Conservation (phyloP, 1,140 invertebrate species). For the Caenorhabditis latens region DNA sequence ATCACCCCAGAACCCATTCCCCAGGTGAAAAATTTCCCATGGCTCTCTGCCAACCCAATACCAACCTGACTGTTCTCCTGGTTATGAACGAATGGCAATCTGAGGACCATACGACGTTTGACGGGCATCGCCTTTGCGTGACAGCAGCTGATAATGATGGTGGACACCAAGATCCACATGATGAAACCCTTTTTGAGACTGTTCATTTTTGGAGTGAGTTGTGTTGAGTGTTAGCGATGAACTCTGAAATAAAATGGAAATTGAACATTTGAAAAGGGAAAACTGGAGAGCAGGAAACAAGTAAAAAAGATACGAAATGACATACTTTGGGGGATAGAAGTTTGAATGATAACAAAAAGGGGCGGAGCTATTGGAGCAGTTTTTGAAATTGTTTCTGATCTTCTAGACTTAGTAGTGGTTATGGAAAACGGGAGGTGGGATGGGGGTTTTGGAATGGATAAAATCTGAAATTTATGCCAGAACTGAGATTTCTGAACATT, state of each 20-base stretch:
- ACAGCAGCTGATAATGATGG: conserved; percentile 19
- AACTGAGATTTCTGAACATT: too few relatives aligned
- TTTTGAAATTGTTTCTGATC: too few relatives aligned
- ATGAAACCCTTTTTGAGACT: conserved; percentile 54
- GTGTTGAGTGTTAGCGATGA: too few relatives aligned
- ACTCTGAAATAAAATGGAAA: background rate
- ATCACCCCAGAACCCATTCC: background rate
- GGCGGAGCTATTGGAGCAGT: too few relatives aligned
- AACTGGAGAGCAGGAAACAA: background rate
- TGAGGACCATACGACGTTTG: conserved; percentile 43
- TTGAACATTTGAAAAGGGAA: background rate
- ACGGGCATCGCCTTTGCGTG: conserved; percentile 5
- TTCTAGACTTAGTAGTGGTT: too few relatives aligned
- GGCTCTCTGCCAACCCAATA: background rate
- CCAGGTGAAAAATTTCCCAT: background rate
- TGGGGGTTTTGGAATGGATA: too few relatives aligned
- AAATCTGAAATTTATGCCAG: too few relatives aligned
- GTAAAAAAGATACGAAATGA: too few relatives aligned
- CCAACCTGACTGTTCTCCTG: conserved; percentile 37
- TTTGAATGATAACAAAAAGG: too few relatives aligned
- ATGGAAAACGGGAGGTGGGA: too few relatives aligned
- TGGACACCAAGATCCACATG: conserved; percentile 12
- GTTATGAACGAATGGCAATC: conserved; percentile 20
- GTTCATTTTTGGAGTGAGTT: background rate
- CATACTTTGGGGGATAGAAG: too few relatives aligned